Base-by-base conservation (phyloP, 1,140 invertebrate genomes). In the Bombus confusus region DNA sequence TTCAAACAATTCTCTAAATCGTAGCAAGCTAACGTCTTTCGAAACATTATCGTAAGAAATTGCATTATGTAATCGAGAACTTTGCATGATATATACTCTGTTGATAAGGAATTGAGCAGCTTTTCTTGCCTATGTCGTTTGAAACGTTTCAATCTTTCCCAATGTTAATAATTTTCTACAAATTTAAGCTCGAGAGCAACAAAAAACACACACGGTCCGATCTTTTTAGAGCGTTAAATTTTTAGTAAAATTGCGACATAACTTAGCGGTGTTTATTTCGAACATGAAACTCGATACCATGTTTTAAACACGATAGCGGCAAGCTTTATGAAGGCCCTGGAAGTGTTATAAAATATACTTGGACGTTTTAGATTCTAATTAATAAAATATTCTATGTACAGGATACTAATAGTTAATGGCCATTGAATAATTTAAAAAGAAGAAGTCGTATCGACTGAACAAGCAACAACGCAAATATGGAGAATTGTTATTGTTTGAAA, bases 261-360 rank as follows among this genome's bases (percentile, higher is more conserved):
- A 8, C 1, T 28, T 18, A 3, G 9, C 12, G 9, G 10, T 28
- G 5, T 25, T 34, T 37, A 59, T 72, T 31, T 62, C 12, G 12
- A n/a, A 28, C 15, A 66, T 37, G 18, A n/a, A 6, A 37, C 0
- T 8, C 22, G 8, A 12, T 22, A 15, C 22, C 13, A 31, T 31
- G 52, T 39, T 77, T 62, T 18, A 59, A 62, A 34, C 10, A 28
- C 43, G n/a, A n/a, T 18, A 43, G 13, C 13, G 18, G 4, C 13
- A 57, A 22, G 41, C 37, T 22, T 9, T 28, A 22, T 15, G 76
- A 84, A 84, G 83, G 75, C 64, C 83, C 83, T 79, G 83, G 83
- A 62, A 72, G 13, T 34, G 12, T 22, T 39, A 12, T 43, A 73
- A 79, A 85, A 85, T 73, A 85, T 73, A 85, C 83, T 85, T 80